A percentile compares a stretch with the other conserved stretches of the same genome.
phyloP scores from a whole-genome alignment of 2,888 invertebrate species.

The Cosmorhoe ocellata region DNA sequence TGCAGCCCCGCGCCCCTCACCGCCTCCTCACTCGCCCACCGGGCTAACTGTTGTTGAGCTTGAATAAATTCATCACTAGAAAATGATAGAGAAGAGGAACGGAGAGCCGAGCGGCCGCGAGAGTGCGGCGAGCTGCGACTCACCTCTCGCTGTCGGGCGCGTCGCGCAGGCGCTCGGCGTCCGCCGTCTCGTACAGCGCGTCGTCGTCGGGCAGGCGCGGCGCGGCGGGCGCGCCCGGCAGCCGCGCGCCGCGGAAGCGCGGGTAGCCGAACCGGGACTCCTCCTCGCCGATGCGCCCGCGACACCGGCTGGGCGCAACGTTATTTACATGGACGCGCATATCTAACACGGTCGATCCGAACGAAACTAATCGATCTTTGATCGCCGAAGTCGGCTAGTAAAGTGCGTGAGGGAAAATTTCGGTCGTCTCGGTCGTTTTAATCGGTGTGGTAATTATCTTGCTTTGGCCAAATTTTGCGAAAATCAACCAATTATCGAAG shows the following conservation, averaged over 20 bases:
- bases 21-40: constrained; percentile 95
- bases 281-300: constrained; percentile 62
- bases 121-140: constrained; percentile 46
- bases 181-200: constrained; percentile 93
- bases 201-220: constrained; percentile 87
- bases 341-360: constrained; percentile 52
- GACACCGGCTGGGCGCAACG: no score
- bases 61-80: constrained; percentile 98
- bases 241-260: constrained; percentile 65
- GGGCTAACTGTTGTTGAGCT: constrained; percentile 98
- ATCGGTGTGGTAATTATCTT: no score
- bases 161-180: constrained; percentile 87
- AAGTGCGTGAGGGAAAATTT: no score
- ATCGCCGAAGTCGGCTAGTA: no score
- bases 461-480: no score
- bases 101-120: constrained; percentile 74
- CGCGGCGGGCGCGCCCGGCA: constrained; percentile 61
- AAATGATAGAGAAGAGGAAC: constrained; percentile 92
- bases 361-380: no score
- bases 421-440: no score
- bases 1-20: constrained; percentile 79
- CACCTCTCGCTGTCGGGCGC: constrained; percentile 95
- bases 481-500: no score
- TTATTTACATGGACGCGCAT: no score
- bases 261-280: constrained; percentile 74